A percentile compares a stretch with the other conserved stretches of the same genome.
Evolutionary conservation across 2,888 invertebrate genomes (phyloP).

Genomic region (Catocala nupta): DNA sequence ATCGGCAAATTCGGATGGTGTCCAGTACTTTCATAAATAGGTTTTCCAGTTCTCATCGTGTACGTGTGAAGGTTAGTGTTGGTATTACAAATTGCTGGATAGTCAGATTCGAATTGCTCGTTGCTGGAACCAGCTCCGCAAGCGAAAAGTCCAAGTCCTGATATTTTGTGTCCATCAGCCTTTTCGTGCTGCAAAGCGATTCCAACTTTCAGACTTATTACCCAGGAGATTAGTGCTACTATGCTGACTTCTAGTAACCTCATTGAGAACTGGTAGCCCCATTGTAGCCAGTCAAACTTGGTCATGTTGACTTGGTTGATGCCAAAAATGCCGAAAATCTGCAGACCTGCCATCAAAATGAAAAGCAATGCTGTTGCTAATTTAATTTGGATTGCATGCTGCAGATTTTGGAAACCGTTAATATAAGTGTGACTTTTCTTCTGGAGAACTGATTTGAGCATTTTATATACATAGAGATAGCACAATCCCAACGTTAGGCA

Average conservation of each 20-base stretch:
- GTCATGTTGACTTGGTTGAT: slow-evolving; percentile 87
- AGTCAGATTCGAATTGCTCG: slow-evolving; percentile 93
- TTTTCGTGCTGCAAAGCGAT: slow-evolving; percentile 91
- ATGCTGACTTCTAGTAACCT: slow-evolving; percentile 95
- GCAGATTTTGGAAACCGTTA: slow-evolving; percentile 93
- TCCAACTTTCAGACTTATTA: slow-evolving; percentile 91
- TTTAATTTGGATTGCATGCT: slow-evolving; percentile 96
- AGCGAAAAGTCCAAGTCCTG: slow-evolving; percentile 93
- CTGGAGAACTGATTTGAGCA: slow-evolving; percentile 91
- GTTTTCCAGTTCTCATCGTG: slow-evolving; percentile 92
- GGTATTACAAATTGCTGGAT: slow-evolving; percentile 94
- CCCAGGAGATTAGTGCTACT: slow-evolving; percentile 94
- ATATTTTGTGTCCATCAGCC: slow-evolving; percentile 88
- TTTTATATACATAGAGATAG: slow-evolving; percentile 94
- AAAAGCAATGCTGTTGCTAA: slow-evolving; percentile 95
- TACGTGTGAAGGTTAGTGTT: slow-evolving; percentile 95
- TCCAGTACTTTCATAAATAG: slow-evolving; percentile 90
- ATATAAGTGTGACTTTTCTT: slow-evolving; percentile 93
- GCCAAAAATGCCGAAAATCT: slow-evolving; percentile 91
- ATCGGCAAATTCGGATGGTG: slow-evolving; percentile 75
- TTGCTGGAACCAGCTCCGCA: slow-evolving; percentile 95
- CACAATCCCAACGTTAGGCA: slow-evolving; percentile 94
- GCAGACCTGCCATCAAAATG: slow-evolving; percentile 93
- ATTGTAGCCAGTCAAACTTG: slow-evolving; percentile 95
- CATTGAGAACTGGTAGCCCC: slow-evolving; percentile 96